These are phyloP conservation scores for Lepus townsendii DNA, from an alignment of 2,797 vertebrate genomes.

Conservation along the genomic window DNA sequence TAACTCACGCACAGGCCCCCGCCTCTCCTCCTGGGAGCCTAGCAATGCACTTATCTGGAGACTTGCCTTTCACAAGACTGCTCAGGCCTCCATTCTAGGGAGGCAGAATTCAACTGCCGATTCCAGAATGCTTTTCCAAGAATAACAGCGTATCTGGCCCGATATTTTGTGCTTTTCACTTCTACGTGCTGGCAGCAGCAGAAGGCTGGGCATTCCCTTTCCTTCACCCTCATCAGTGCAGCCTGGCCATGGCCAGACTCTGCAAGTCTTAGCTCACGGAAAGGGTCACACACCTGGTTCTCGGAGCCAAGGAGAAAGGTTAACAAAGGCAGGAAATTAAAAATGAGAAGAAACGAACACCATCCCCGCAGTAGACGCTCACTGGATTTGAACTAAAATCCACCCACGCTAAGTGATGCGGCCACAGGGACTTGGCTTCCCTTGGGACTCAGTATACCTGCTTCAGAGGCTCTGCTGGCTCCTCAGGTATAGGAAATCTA, in stretches of 20 bases:
- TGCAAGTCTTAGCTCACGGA: conserved; percentile 37
- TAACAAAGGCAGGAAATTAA: not conserved
- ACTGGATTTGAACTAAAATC: conserved; percentile 42
- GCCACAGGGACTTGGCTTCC: not conserved
- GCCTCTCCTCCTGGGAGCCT: not conserved
- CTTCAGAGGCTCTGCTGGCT: not conserved
- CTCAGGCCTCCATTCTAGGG: conserved; percentile 60
- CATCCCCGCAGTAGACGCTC: not conserved
- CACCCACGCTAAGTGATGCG: not conserved
- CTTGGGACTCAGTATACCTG: not conserved
- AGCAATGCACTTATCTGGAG: conserved; percentile 48
- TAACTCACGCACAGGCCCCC: conserved; percentile 47
- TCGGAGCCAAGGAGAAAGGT: not conserved
- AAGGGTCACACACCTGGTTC: conserved; percentile 11
- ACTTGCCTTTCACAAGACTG: conserved; percentile 45
- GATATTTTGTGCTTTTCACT: conserved; percentile 48
- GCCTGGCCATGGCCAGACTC: conserved; percentile 26
- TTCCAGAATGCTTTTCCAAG: conserved; percentile 73
- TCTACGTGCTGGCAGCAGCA: conserved; percentile 63
- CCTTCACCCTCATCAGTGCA: conserved; percentile 5
- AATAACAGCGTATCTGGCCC: conserved; percentile 61
- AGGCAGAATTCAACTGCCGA: conserved; percentile 51
- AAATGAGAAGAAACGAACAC: conserved; percentile 59
- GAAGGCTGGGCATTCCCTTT: conserved; percentile 41
- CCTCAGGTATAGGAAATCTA: not conserved